Percentiles rank a stretch among this genome's conserved stretches.
Conservation (phyloP, 2,113 vertebrate genomes). For the Cyrtonyx montezumae region DNA sequence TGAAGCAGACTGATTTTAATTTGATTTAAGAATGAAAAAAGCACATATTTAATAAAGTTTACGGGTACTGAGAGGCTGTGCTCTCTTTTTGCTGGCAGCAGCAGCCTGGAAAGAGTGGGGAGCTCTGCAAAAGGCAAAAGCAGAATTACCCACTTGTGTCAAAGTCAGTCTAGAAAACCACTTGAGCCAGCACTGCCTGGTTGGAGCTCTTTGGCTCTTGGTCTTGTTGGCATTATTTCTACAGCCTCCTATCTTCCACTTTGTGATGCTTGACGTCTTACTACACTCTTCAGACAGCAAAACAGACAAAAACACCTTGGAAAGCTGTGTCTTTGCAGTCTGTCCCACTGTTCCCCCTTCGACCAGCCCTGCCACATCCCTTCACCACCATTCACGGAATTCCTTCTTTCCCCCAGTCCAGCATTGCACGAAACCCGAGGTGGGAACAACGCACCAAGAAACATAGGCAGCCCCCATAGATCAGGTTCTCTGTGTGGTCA, state of each 20-base stretch:
- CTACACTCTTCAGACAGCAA: not conserved
- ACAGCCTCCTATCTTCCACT: rapidly evolving
- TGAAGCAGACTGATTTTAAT: slow-evolving; percentile 49
- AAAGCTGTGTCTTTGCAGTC: rapidly evolving
- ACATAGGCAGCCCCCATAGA: not conserved
- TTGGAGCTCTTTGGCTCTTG: not conserved
- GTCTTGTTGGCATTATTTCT: rapidly evolving
- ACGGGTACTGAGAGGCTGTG: slow-evolving; percentile 68
- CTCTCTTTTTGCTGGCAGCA: slow-evolving; percentile 58
- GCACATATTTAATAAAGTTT: slow-evolving; percentile 79
- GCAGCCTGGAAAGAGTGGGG: not conserved
- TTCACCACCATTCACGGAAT: not conserved
- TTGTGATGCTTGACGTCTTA: not conserved
- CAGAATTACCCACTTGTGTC: not conserved
- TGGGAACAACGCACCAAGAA: slow-evolving; percentile 48
- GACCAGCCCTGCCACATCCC: not conserved
- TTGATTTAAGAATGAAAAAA: slow-evolving; percentile 70
- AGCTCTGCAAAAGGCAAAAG: not conserved
- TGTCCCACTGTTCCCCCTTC: rapidly evolving
- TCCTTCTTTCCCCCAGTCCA: not conserved
- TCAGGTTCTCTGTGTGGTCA: slow-evolving; percentile 64
- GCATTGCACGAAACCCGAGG: not conserved
- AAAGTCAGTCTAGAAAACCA: not conserved
- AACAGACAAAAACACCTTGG: not conserved
- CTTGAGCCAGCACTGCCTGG: not conserved